phyloP scores from a whole-genome alignment of 2,888 invertebrate genomes.

The Mythimna pallens region DNA sequence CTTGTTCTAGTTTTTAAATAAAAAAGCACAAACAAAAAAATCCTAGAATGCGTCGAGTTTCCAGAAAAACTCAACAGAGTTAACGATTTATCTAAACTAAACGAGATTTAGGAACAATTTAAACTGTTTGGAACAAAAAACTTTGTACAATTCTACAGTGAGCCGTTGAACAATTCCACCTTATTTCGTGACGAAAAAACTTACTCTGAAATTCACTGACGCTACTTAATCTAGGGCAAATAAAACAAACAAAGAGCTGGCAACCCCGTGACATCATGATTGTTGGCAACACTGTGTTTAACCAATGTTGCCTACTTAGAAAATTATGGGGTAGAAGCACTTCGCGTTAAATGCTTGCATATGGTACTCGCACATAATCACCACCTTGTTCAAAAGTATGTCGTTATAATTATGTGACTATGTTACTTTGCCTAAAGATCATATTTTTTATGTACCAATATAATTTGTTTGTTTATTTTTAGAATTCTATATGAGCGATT shows the following conservation, averaged over 20 bases:
- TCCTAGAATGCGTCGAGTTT: slow-evolving; percentile 14
- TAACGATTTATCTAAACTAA: slow-evolving; percentile 55
- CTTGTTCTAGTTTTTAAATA: slow-evolving; percentile 25
- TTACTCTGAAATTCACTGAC: slow-evolving; percentile 30
- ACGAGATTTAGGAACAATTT: slow-evolving; percentile 56
- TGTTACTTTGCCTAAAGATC: slow-evolving; percentile 11
- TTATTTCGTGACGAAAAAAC: slow-evolving; percentile 44
- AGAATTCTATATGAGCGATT: not conserved
- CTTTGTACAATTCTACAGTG: slow-evolving; percentile 34
- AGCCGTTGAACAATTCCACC: slow-evolving; percentile 36
- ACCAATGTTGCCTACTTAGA: slow-evolving; percentile 36
- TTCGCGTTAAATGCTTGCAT: slow-evolving; percentile 44
- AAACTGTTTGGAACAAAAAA: slow-evolving; percentile 52
- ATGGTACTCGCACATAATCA: slow-evolving; percentile 47
- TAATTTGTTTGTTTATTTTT: too few relatives aligned
- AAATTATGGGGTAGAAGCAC: slow-evolving; percentile 48
- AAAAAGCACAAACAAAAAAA: slow-evolving; percentile 16
- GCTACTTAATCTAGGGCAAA: slow-evolving; percentile 37
- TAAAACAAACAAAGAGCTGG: slow-evolving; percentile 38
- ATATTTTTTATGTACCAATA: not conserved
- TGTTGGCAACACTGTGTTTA: slow-evolving; percentile 28
- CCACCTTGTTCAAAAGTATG: slow-evolving; percentile 24
- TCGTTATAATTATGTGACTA: slow-evolving; percentile 32
- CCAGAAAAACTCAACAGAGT: slow-evolving; percentile 29
- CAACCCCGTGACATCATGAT: slow-evolving; percentile 38